Evolutionary conservation across 1,140 invertebrate species (phyloP), one percentile per base, ranked within the genome.

Genomic region (Physella acuta): DNA sequence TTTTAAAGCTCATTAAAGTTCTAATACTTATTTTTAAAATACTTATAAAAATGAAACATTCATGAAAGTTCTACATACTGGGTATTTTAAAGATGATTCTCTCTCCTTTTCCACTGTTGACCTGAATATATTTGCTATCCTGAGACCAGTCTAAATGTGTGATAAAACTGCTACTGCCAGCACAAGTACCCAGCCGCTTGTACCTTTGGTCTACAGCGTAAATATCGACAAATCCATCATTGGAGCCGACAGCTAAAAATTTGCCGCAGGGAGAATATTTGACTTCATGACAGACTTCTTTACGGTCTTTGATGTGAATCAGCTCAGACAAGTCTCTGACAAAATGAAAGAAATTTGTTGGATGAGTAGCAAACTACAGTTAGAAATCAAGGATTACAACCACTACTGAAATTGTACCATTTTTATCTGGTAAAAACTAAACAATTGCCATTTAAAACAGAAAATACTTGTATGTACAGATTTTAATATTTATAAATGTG

Each of bases 131-230:
- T 68, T 82, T 82, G 71, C 80, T 81, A 73, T 85, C 82, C 52
- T 81, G 75, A 0, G 85, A 85, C 85, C 85, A 86, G 76, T 86
- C 85, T 31, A 86, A 60, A 73, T 86, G 84, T 14, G 84, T 85
- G 66, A 86, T 84, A 70, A 83, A 84, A 73, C 83, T 84, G 3
- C 78, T 82, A 69, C 76, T 84, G 2, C 84, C 84, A 30, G 76
- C 73, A 70, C 84, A 86, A 0, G 71, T 75, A 1, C 82, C 82
- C 1, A 85, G 79, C 44, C 75, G 73, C 69, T 83, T 85, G 76
- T 81, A 85, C 31, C 78, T 66, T 67, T 84, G 81, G 11, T 78
- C 76, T 1, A 75, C 75, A 0, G 81, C 71, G 60, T 85, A 86
- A 16, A 86, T 78, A 62, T 86, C 85, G 5, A 86, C 82, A 78